Conservation (phyloP, 2,888 invertebrate species). For the Molorchus minor region DNA sequence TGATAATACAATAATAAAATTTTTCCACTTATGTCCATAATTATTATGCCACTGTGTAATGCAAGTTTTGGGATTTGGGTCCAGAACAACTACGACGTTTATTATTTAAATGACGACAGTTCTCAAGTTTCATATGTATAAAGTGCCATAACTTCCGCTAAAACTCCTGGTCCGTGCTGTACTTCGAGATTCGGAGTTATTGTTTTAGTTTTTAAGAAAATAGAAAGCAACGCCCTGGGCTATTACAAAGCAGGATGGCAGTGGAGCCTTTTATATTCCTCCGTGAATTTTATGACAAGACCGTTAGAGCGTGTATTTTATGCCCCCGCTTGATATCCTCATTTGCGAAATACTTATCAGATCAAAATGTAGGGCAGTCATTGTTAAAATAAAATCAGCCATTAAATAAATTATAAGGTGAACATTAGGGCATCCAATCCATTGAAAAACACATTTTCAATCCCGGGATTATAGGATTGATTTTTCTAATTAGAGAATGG, state of each 20-base stretch:
- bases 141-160: neutral
- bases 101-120: constrained; percentile 1
- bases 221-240: neutral
- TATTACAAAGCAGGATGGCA: neutral
- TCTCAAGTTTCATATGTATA: neutral
- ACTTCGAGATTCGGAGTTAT: neutral
- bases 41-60: no score
- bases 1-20: no score
- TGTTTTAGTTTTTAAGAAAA: constrained; percentile 6
- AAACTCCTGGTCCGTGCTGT: neutral
- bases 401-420: no score
- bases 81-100: neutral
- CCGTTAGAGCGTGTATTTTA: constrained; percentile 2
- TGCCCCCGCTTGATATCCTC: neutral
- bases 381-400: no score
- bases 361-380: no score
- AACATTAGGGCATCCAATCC: no score
- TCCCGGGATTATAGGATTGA: no score
- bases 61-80: no score
- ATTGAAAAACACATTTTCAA: no score
- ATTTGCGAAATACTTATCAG: neutral
- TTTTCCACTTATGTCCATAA: no score
- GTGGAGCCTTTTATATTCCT: neutral
- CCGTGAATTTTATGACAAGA: neutral
- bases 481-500: no score